A percentile compares a stretch with the other conserved stretches of the same genome.
These are phyloP conservation scores for Balearica regulorum DNA, from an alignment of 2,797 vertebrate species.

Conservation along the genomic window DNA sequence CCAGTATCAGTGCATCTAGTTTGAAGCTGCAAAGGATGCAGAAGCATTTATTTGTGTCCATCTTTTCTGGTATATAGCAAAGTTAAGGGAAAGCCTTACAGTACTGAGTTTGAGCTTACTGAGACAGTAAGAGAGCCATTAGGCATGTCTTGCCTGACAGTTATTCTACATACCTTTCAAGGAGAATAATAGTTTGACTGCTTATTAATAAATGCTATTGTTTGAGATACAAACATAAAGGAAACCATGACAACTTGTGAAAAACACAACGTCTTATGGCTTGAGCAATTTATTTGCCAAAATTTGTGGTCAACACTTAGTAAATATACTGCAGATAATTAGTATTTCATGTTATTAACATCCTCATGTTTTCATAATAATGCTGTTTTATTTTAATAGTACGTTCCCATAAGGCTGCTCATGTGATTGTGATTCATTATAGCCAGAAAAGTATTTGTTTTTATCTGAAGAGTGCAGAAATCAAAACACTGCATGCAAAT, in stretches of 20 bases:
- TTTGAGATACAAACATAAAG: not conserved
- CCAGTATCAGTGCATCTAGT: not conserved
- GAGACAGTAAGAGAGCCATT: not conserved
- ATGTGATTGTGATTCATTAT: not conserved
- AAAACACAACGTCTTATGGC: not conserved
- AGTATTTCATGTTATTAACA: not conserved
- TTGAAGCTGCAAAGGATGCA: not conserved
- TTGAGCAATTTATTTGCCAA: not conserved
- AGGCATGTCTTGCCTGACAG: not conserved
- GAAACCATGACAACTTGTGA: not conserved
- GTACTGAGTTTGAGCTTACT: not conserved
- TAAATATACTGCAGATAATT: not conserved
- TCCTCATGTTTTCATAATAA: not conserved
- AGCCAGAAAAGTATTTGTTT: not conserved
- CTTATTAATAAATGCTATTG: not conserved
- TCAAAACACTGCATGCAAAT: not conserved
- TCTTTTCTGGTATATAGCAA: not conserved
- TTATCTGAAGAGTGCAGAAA: constrained; percentile 16
- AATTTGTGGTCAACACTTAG: not conserved
- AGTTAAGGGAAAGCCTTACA: not conserved
- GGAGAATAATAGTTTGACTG: not conserved
- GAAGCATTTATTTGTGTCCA: not conserved
- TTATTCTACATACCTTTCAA: not conserved
- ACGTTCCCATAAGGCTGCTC: not conserved
- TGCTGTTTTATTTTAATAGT: not conserved